Percentiles rank a stretch among this genome's conserved stretches.
These are phyloP conservation scores for Bombus impatiens DNA, from an alignment of 1,140 invertebrate genomes.

Conservation along the genomic window DNA sequence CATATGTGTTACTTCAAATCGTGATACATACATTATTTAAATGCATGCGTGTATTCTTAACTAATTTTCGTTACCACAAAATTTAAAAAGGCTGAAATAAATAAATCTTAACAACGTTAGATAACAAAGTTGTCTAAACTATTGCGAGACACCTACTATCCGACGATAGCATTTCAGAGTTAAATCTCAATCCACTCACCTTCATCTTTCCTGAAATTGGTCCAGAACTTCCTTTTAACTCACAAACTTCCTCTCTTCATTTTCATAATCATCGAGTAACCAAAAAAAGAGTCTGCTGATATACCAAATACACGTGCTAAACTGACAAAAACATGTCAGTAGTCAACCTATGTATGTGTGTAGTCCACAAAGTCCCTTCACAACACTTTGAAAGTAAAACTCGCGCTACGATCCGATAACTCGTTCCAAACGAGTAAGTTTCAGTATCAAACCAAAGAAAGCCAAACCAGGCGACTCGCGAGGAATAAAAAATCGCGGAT, in stretches of 20 bases:
- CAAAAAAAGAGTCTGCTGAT: not conserved
- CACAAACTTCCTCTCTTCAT: not conserved
- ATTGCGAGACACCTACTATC: no score
- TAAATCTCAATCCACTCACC: not conserved
- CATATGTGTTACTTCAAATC: no score
- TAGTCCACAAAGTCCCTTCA: not conserved
- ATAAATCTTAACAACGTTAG: no score
- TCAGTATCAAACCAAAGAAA: not conserved
- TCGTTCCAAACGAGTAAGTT: no score
- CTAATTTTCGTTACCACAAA: no score
- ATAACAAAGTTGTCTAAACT: no score
- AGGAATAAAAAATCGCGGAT: not conserved
- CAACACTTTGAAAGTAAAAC: constrained; percentile 32
- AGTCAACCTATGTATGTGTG: not conserved
- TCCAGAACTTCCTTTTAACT: not conserved
- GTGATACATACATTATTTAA: no score
- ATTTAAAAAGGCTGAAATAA: no score
- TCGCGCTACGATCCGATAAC: not conserved
- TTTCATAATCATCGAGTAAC: not conserved
- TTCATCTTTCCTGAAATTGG: constrained; percentile 24
- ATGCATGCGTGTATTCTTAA: no score
- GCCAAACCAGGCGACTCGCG: not conserved
- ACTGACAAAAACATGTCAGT: no score
- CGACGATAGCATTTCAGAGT: no score
- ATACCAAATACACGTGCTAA: not conserved